Evolutionary conservation across 1,140 invertebrate genomes (phyloP).

Genomic region (Diabrotica virgifera): DNA sequence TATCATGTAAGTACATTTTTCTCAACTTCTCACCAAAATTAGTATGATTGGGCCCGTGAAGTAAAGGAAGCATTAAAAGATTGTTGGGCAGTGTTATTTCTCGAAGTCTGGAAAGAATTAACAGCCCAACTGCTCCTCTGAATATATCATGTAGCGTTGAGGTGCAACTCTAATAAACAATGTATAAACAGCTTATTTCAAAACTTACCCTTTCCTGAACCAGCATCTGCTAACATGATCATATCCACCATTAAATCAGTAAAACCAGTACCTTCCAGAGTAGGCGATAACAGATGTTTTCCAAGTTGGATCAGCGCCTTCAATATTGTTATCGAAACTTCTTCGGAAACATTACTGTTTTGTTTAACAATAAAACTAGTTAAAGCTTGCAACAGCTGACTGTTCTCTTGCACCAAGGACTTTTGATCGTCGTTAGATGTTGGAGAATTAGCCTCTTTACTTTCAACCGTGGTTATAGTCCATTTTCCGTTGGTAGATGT

Average conservation of each 20-base stretch:
- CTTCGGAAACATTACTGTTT: conserved; percentile 61
- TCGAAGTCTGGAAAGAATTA: too few species aligned
- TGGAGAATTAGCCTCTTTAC: conserved; percentile 32
- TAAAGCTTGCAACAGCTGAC: conserved; percentile 67
- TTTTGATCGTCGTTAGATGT: conserved; percentile 50
- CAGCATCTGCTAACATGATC: conserved; percentile 80
- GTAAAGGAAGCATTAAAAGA: too few species aligned
- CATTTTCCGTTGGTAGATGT: conserved; percentile 25
- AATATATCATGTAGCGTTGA: too few species aligned
- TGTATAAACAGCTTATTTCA: background rate
- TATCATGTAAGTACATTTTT: too few species aligned
- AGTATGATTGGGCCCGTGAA: too few species aligned
- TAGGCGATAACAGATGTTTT: conserved; percentile 61
- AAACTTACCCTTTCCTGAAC: conserved; percentile 54
- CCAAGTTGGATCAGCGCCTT: conserved; percentile 74
- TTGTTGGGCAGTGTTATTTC: too few species aligned
- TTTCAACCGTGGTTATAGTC: conserved; percentile 26
- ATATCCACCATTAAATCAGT: conserved; percentile 79
- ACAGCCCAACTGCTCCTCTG: too few species aligned
- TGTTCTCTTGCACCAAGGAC: conserved; percentile 62
- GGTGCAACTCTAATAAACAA: too few species aligned
- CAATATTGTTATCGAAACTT: conserved; percentile 71
- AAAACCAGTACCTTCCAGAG: conserved; percentile 70
- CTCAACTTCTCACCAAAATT: too few species aligned
- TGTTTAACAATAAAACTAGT: conserved; percentile 74